Evolutionary conservation across 2,113 vertebrate genomes (phyloP).

Genomic region (Percopsis transmontana): DNA sequence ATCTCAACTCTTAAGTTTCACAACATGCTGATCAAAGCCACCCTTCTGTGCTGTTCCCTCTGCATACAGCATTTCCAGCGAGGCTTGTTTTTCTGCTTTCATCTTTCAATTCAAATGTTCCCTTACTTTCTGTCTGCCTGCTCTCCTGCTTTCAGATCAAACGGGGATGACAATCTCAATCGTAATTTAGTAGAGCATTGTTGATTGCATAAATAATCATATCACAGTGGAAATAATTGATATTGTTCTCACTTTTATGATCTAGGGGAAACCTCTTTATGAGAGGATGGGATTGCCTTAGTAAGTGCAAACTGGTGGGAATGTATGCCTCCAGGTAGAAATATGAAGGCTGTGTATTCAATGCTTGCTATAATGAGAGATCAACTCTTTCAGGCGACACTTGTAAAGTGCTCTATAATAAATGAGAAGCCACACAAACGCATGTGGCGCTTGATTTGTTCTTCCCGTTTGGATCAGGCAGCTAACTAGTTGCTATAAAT

Average conservation of each 20-base stretch:
- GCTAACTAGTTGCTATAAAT: too few relatives aligned
- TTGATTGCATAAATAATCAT: conserved; percentile 51
- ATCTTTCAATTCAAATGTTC: conserved; percentile 58
- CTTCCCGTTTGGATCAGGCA: too few relatives aligned
- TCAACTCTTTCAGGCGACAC: too few relatives aligned
- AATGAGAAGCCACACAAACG: too few relatives aligned
- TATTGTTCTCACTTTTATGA: conserved; percentile 16
- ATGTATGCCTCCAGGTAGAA: neutral
- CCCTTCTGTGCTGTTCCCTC: conserved; percentile 50
- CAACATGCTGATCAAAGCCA: conserved; percentile 67
- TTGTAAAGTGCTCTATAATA: too few relatives aligned
- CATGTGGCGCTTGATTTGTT: too few relatives aligned
- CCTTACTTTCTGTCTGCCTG: conserved; percentile 40
- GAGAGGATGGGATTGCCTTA: conserved; percentile 1
- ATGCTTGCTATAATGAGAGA: too few relatives aligned
- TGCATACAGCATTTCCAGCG: conserved; percentile 40
- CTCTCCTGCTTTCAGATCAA: conserved; percentile 38
- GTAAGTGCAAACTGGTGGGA: conserved; percentile 4
- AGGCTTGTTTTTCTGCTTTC: conserved; percentile 59
- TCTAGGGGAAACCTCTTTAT: conserved; percentile 7
- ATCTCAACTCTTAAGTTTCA: conserved; percentile 58
- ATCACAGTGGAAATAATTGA: conserved; percentile 43
- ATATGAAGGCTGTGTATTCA: neutral
- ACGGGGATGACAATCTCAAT: conserved; percentile 33
- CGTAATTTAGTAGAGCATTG: conserved; percentile 30